phyloP scores from a whole-genome alignment of 2,888 invertebrate species.

The Drosophila falleni region DNA sequence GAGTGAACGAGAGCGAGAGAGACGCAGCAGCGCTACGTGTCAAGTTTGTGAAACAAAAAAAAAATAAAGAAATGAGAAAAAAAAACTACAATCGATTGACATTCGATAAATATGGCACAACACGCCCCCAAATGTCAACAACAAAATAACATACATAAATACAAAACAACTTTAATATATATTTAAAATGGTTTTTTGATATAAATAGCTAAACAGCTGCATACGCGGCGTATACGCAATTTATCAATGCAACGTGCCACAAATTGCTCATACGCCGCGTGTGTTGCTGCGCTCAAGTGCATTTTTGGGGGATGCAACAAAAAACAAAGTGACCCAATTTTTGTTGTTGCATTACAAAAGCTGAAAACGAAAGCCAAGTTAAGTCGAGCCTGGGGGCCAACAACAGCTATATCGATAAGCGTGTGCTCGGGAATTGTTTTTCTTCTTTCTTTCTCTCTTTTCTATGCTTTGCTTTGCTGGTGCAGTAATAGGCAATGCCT shows the following conservation, averaged over 20 bases:
- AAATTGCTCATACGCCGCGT: slow-evolving; percentile 50
- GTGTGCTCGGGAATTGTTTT: slow-evolving; percentile 22
- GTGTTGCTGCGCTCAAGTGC: slow-evolving; percentile 25
- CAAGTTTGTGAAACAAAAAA: slow-evolving; percentile 46
- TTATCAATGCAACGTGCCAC: slow-evolving; percentile 21
- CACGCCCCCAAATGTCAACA: slow-evolving; percentile 30
- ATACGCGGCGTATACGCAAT: slow-evolving; percentile 57
- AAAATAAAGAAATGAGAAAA: neutral
- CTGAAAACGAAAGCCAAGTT: slow-evolving; percentile 57
- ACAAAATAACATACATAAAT: neutral
- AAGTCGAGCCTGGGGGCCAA: slow-evolving; percentile 14
- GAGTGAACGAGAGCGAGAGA: slow-evolving; percentile 2
- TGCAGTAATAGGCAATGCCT: slow-evolving; percentile 49
- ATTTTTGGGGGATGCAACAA: slow-evolving; percentile 16
- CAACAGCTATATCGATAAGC: slow-evolving; percentile 48
- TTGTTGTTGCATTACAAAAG: slow-evolving; percentile 26
- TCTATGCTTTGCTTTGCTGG: neutral
- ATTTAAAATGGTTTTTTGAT: neutral
- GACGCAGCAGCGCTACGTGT: slow-evolving; percentile 53
- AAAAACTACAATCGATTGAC: slow-evolving; percentile 28
- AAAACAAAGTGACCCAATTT: slow-evolving; percentile 63
- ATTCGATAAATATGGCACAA: slow-evolving; percentile 29
- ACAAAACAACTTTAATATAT: neutral
- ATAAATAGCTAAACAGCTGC: slow-evolving; percentile 35
- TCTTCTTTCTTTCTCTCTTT: neutral